Evolutionary conservation across 2,113 vertebrate genomes (phyloP).

Genomic region (Ceuthmochares aereus): DNA sequence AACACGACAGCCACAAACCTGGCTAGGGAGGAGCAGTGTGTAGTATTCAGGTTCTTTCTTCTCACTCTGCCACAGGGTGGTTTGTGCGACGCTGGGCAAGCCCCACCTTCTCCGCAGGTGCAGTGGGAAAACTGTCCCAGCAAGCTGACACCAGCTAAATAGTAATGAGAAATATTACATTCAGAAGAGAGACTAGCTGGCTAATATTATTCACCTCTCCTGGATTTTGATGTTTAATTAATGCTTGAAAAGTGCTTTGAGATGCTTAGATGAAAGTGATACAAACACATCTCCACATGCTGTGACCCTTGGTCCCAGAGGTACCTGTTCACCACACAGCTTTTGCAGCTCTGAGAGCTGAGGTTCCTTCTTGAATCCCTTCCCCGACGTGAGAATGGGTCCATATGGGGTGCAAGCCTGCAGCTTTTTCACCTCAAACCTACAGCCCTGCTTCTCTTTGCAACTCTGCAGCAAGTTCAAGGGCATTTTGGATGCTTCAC

Average conservation of each 20-base stretch:
- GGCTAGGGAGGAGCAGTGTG: fast-evolving
- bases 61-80: fast-evolving
- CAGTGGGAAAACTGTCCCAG: neutral
- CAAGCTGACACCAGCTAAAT: neutral
- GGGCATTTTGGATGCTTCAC: neutral
- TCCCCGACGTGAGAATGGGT: neutral
- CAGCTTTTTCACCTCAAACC: neutral
- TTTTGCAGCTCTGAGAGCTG: neutral
- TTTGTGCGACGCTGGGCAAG: neutral
- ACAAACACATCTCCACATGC: neutral
- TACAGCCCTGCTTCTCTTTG: neutral
- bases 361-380: neutral
- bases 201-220: constrained; percentile 44
- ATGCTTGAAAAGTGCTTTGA: constrained; percentile 54
- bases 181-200: neutral
- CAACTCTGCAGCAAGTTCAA: neutral
- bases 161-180: constrained; percentile 22
- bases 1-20: neutral
- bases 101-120: neutral
- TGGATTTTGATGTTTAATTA: constrained; percentile 53
- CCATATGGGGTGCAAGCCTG: neutral
- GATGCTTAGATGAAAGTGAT: constrained; percentile 36
- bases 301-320: neutral
- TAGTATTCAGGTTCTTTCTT: neutral
- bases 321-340: neutral